These are phyloP conservation scores for Gracilinanus agilis DNA, from an alignment of 2,113 vertebrate genomes.

Conservation along the genomic window DNA sequence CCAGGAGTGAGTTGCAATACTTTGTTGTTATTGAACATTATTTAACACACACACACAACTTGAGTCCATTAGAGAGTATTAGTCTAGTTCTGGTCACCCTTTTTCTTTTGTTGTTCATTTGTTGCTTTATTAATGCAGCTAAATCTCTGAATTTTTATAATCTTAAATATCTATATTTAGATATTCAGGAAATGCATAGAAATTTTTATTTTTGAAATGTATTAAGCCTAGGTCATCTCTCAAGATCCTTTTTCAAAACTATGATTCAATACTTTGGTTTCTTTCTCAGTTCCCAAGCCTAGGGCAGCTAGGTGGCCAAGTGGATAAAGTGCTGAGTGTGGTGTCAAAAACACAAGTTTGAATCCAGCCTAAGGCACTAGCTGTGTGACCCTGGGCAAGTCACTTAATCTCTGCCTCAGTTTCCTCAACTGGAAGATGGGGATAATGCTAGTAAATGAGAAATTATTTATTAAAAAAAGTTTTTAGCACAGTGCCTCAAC, in stretches of 20 bases:
- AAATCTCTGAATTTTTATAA: conserved; percentile 13
- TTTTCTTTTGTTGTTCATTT: conserved; percentile 34
- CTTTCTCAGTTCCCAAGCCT: background rate
- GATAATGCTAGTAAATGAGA: background rate
- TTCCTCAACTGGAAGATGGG: background rate
- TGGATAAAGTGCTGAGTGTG: background rate
- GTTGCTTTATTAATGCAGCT: background rate
- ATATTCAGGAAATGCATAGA: conserved; percentile 33
- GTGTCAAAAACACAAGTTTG: background rate
- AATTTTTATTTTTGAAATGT: conserved; percentile 9
- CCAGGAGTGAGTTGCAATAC: background rate
- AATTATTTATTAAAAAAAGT: background rate
- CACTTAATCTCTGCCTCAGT: background rate
- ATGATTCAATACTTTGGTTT: background rate
- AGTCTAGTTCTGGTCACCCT: conserved; percentile 9
- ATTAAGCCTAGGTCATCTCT: conserved; percentile 3
- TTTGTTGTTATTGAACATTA: background rate
- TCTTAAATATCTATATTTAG: background rate
- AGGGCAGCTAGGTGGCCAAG: background rate
- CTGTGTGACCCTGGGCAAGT: background rate
- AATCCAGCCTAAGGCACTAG: background rate
- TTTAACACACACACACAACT: background rate
- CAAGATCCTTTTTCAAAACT: conserved; percentile 37
- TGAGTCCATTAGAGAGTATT: conserved; percentile 39
- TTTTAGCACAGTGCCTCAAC: background rate